Percentiles rank a stretch among this genome's conserved stretches.
These are phyloP conservation scores for Odontothrips loti DNA, from an alignment of 2,888 invertebrate genomes.

Conservation along the genomic window DNA sequence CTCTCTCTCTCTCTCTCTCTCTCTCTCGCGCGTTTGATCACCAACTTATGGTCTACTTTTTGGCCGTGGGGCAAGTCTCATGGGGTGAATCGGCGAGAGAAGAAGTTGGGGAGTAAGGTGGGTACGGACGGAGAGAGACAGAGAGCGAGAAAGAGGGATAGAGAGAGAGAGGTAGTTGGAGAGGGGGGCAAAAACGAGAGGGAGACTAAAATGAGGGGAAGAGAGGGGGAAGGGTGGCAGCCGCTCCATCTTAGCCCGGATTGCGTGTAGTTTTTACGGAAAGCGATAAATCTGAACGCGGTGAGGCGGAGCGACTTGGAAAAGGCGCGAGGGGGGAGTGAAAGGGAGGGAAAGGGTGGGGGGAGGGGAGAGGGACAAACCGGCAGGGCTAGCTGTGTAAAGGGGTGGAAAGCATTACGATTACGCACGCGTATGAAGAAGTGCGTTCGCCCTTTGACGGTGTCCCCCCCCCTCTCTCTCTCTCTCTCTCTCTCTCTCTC, in stretches of 20 bases:
- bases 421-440: not conserved
- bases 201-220: not conserved
- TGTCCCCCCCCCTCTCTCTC: no score
- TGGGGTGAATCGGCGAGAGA: not conserved
- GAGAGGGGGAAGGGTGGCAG: not conserved
- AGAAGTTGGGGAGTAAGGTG: not conserved
- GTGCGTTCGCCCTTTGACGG: no score
- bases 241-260: conserved; percentile 4
- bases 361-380: not conserved
- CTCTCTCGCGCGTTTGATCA: not conserved
- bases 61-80: not conserved
- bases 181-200: not conserved
- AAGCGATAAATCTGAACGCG: conserved; percentile 24
- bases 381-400: not conserved
- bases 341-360: not conserved
- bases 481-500: no score
- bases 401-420: not conserved
- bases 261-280: conserved; percentile 26
- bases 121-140: not conserved
- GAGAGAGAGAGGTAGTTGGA: not conserved
- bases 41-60: conserved; percentile 1
- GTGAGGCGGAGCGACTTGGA: conserved; percentile 2
- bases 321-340: not conserved
- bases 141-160: not conserved
- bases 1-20: no score